phyloP scores from a whole-genome alignment of 2,888 invertebrate genomes.

The Tenthredo mesomela region DNA sequence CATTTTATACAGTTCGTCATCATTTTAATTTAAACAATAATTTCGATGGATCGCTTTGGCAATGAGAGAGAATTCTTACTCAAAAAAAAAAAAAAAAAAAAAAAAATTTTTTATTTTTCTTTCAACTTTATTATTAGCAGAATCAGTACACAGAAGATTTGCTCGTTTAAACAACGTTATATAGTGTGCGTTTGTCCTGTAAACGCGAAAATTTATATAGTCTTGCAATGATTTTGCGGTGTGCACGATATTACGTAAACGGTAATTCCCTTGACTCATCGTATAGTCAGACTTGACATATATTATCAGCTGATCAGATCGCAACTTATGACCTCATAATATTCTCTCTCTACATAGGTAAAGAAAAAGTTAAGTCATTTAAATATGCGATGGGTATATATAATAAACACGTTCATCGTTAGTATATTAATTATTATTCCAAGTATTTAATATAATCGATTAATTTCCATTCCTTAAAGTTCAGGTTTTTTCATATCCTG shows the following conservation, averaged over 20 bases:
- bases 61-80: background rate
- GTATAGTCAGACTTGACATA: background rate
- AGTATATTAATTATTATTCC: too few species aligned
- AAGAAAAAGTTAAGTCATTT: too few species aligned
- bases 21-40: background rate
- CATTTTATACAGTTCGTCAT: background rate
- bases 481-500: background rate
- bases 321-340: background rate
- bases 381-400: too few species aligned
- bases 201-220: background rate
- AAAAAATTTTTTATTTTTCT: too few species aligned
- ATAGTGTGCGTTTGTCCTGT: too few species aligned
- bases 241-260: background rate
- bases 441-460: background rate
- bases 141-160: background rate
- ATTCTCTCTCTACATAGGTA: too few species aligned
- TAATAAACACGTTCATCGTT: too few species aligned
- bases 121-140: background rate
- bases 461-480: background rate
- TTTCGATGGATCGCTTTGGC: background rate
- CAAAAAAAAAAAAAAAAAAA: too few species aligned
- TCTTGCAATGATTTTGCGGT: background rate
- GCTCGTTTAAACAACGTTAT: background rate
- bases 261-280: background rate
- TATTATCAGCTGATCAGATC: background rate